A percentile compares a stretch with the other conserved stretches of the same genome.
Evolutionary conservation across 2,888 invertebrate species (phyloP).

Genomic region (Reticulitermes lucifugus): DNA sequence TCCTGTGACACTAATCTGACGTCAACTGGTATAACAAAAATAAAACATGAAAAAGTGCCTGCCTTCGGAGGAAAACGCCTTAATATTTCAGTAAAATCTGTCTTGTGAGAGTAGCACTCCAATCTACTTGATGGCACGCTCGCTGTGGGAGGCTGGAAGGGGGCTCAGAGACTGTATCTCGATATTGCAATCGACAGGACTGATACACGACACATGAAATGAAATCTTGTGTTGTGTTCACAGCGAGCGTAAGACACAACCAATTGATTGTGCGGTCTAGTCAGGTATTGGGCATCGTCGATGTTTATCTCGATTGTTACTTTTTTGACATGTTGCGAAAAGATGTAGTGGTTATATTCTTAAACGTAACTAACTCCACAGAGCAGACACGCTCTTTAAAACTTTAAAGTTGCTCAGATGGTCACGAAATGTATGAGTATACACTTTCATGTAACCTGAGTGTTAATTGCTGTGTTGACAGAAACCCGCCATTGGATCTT

Average conservation of each 20-base stretch:
- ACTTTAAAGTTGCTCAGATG: too few relatives aligned
- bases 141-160: background rate
- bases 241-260: background rate
- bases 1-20: conserved; percentile 9
- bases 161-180: background rate
- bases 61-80: background rate
- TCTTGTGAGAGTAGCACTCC: background rate
- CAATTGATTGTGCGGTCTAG: too few relatives aligned
- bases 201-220: background rate
- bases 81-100: background rate
- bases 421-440: too few relatives aligned
- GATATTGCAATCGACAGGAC: background rate
- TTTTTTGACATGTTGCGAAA: too few relatives aligned
- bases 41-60: background rate
- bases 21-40: background rate
- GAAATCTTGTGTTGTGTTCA: background rate
- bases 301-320: too few relatives aligned
- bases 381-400: too few relatives aligned
- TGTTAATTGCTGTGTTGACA: too few relatives aligned
- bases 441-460: too few relatives aligned
- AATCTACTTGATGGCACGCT: background rate
- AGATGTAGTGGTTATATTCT: too few relatives aligned
- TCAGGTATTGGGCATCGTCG: too few relatives aligned
- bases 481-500: too few relatives aligned
- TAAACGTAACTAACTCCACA: too few relatives aligned